Evolutionary conservation across 2,113 vertebrate genomes (phyloP).

Genomic region (Alouatta palliata): DNA sequence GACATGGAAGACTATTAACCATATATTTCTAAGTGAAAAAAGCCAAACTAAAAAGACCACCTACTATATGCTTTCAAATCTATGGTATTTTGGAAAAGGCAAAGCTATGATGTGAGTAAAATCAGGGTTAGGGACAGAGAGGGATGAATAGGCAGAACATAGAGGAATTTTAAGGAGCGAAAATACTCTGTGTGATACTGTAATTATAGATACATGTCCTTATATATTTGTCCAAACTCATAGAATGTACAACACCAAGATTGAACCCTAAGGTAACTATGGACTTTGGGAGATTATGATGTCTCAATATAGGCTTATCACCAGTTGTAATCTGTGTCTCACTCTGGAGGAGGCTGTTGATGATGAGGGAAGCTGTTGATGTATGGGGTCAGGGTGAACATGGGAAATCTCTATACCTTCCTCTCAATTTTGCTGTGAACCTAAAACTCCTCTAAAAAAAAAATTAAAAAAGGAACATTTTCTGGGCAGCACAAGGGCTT

Average conservation of each 20-base stretch:
- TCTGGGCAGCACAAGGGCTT: slow-evolving; percentile 10
- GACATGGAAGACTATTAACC: not conserved
- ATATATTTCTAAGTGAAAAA: not conserved
- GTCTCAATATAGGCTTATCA: not conserved
- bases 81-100: not conserved
- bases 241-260: not conserved
- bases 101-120: not conserved
- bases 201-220: not conserved
- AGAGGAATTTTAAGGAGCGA: not conserved
- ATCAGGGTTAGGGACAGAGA: not conserved
- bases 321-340: not conserved
- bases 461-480: slow-evolving; percentile 33
- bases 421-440: not conserved
- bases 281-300: not conserved
- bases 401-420: not conserved
- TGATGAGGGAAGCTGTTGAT: not conserved
- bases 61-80: not conserved
- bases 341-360: not conserved
- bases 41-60: not conserved
- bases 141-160: not conserved
- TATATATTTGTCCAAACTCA: not conserved
- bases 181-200: not conserved
- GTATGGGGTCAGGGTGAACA: not conserved
- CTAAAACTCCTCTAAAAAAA: not conserved
- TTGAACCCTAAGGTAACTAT: not conserved